A percentile compares a stretch with the other conserved stretches of the same genome.
phyloP scores from a whole-genome alignment of 1,140 invertebrate genomes.

The Drosophila arizonae region DNA sequence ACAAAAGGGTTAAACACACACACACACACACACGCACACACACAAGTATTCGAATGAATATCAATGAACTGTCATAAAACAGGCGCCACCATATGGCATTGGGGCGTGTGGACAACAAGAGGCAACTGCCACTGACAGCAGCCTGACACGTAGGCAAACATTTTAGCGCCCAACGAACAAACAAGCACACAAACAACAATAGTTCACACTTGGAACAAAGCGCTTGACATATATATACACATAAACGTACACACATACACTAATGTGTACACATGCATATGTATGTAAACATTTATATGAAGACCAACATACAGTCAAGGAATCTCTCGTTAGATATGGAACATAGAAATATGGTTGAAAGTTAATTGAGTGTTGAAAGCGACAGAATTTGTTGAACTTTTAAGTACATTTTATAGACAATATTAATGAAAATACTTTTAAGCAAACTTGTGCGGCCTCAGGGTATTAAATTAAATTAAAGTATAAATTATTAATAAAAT shows the following conservation, averaged over 20 bases:
- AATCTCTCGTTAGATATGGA: not conserved
- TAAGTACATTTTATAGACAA: too few species aligned
- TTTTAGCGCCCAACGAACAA: slow-evolving; percentile 58
- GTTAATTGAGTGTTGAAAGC: too few species aligned
- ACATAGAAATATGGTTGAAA: too few species aligned
- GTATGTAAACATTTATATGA: slow-evolving; percentile 4
- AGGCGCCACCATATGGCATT: slow-evolving; percentile 38
- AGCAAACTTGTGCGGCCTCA: too few species aligned
- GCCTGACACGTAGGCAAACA: slow-evolving; percentile 75
- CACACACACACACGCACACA: slow-evolving; percentile 9
- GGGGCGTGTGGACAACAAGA: not conserved
- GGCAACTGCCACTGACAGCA: slow-evolving; percentile 54
- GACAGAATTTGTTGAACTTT: too few species aligned
- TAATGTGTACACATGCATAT: not conserved
- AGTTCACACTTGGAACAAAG: slow-evolving; percentile 49
- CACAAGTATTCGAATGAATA: slow-evolving; percentile 60
- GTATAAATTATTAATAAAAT: too few species aligned
- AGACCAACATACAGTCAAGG: not conserved
- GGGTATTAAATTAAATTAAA: not conserved
- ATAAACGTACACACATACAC: slow-evolving; percentile 6
- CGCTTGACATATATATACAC: slow-evolving; percentile 18
- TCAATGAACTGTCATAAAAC: slow-evolving; percentile 78
- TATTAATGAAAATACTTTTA: too few species aligned
- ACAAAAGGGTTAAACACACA: slow-evolving; percentile 29
- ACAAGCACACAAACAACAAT: slow-evolving; percentile 28